phyloP scores from a whole-genome alignment of 2,797 vertebrate genomes.

The Xiphophorus birchmanni region DNA sequence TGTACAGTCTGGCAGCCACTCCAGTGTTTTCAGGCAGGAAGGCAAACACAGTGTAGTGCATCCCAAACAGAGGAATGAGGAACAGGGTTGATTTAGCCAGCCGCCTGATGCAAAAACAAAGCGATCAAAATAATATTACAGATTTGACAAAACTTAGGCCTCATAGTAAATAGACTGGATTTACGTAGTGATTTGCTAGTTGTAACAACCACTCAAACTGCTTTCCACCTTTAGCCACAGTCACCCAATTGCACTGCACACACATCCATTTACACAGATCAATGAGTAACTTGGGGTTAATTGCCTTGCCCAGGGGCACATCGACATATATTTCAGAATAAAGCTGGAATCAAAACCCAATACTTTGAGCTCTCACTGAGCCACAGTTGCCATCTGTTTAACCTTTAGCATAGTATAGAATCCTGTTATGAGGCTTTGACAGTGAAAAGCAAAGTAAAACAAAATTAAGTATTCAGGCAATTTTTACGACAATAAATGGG shows the following conservation, averaged over 20 bases:
- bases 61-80: constrained; percentile 95
- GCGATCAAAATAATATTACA: constrained; percentile 17
- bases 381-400: constrained; percentile 4
- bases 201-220: neutral
- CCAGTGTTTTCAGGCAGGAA: constrained; percentile 93
- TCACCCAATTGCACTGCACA: neutral
- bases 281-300: neutral
- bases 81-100: constrained; percentile 96
- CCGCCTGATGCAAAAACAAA: constrained; percentile 80
- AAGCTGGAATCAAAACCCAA: neutral
- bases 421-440: constrained; percentile 23
- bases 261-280: neutral
- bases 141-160: neutral
- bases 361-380: neutral
- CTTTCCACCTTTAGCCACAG: neutral
- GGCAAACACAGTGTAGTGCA: constrained; percentile 95
- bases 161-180: neutral
- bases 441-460: constrained; percentile 3
- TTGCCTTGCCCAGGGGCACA: neutral
- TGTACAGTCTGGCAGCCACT: constrained; percentile 86
- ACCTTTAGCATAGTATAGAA: constrained; percentile 20
- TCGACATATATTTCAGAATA: neutral
- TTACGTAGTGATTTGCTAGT: neutral
- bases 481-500: constrained; percentile 35
- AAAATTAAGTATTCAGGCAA: constrained; percentile 3